Evolutionary conservation across 2,797 vertebrate genomes (phyloP).

Genomic region (Numenius phaeopus): DNA sequence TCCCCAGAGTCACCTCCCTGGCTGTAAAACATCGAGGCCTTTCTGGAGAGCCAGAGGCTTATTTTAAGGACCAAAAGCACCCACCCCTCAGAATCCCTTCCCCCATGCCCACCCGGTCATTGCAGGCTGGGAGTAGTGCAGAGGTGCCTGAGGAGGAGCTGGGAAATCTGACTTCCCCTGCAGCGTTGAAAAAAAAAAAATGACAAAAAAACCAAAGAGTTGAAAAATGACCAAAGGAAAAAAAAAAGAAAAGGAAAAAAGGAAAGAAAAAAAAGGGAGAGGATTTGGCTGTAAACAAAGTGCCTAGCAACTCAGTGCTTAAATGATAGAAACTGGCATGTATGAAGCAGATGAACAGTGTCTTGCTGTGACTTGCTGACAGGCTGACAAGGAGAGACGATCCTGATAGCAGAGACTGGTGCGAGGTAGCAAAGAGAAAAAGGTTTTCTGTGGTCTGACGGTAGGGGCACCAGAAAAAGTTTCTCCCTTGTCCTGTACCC

Average conservation of each 20-base stretch:
- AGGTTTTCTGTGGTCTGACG: not conserved
- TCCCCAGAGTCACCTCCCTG: not conserved
- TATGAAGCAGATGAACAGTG: not conserved
- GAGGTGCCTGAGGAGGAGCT: not conserved
- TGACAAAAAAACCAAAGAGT: rapidly evolving
- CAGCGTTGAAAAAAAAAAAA: not conserved
- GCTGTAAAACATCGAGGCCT: not conserved
- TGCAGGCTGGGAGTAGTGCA: rapidly evolving
- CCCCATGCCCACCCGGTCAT: no score
- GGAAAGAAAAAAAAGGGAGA: rapidly evolving
- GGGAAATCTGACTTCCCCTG: not conserved
- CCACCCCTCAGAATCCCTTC: not conserved
- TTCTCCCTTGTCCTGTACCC: not conserved
- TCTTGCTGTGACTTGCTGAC: not conserved
- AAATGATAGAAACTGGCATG: not conserved
- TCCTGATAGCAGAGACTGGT: not conserved
- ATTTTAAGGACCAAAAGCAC: not conserved
- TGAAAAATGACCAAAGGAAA: not conserved
- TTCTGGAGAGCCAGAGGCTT: not conserved
- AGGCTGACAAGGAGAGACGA: not conserved
- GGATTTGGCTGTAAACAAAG: not conserved
- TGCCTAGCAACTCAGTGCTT: not conserved
- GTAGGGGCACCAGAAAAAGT: not conserved
- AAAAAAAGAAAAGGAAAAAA: rapidly evolving
- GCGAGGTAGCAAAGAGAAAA: not conserved